Base-by-base conservation (phyloP, 2,888 invertebrate genomes). In the Diploptera punctata region DNA sequence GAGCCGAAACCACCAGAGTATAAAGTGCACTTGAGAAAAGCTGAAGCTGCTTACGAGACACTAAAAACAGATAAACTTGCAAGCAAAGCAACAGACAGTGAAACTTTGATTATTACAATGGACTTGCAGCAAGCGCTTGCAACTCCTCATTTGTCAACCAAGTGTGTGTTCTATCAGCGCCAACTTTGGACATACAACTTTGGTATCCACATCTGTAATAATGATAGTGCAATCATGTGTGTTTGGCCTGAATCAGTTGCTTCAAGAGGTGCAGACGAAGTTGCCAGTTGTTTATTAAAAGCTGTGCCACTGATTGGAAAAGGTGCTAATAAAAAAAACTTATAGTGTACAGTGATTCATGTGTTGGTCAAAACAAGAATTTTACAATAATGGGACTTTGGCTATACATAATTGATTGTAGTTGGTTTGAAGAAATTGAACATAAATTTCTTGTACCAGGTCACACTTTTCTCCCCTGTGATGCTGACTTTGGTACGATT, bases 141-240 rank as follows among this genome's bases (percentile, higher is more conserved):
- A 38, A 38, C 38, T 38, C 38, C 38, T 9, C 38, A 38, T 13
- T 38, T 38, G 3, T 47, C 47, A 47, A 47, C 47, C 18, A n/a
- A 47, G n/a, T 47, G 47, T 47, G 47, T 47, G 47, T 47, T 47
- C 47, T 47, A n/a, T 47, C n/a, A n/a, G n/a, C n/a, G n/a, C n/a
- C 38, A 38, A 38, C 38, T 38, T 9, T 38, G 38, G 38, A 38
- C 38, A 38, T 38, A 38, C 38, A 38, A 38, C 38, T 38, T 38
- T 13, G 38, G 38, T 13, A 38, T 38, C 38, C 38, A 38, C 13
- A 13, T 38, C 5, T 38, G 38, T 38, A 38, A 38, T 38, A 38
- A 13, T 38, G 38, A 38, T 38, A 38, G 13, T 38, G 38, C 38
- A 38, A n/a, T n/a, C n/a, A n/a, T n/a, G n/a, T n/a, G n/a, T n/a